Evolutionary conservation across 2,797 vertebrate species (phyloP), one percentile per base, ranked within the genome.

Genomic region (Rhinophrynus dorsalis): DNA sequence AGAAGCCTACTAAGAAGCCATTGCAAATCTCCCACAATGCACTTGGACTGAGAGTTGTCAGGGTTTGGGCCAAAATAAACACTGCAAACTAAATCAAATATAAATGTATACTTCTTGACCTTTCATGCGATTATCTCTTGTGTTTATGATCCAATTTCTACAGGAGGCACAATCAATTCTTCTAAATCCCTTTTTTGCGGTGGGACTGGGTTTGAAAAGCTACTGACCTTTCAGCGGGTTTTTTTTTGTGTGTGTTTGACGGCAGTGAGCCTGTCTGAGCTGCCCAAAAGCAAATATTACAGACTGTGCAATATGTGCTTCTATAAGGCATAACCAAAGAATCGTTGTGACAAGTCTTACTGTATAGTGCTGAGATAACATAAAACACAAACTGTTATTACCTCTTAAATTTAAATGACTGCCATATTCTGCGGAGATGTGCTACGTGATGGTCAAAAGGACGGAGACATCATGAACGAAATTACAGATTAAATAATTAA

Each of bases 21-120:
- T 10, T 23, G 30, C 8, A 32, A 26, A 50, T 60, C 15, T 30
- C 47, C 35, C 37, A 27, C 27, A 44, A 44, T 37, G 20, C 26
- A 59, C 26, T 26, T 37, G 57, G 24, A 27, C 24, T 15, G 7
- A 27, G 33, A 30, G 24, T 23, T 15, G 32, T 20, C 23, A 44
- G 35, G 50, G 51, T 12, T 2, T 26, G 37, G 27, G n/a, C 29
- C 17, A 60, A 45, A 73, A 37, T 54, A 66, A 73, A 67, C 38
- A 66, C 6, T 29, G 54, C 18, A 29, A 47, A 35, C 32, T 54
- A 66, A 54, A 52, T 40, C 24, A 45, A 54, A 45, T 73, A 51
- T 33, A 72, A 48, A 65, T 59, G 47, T 54, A 64, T 44, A 50
- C 17, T 54, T 59, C 44, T 29, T 73, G 62, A 66, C 62, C 70